Evolutionary conservation across 2,797 vertebrate species (phyloP).

Genomic region (Fundulus diaphanus): DNA sequence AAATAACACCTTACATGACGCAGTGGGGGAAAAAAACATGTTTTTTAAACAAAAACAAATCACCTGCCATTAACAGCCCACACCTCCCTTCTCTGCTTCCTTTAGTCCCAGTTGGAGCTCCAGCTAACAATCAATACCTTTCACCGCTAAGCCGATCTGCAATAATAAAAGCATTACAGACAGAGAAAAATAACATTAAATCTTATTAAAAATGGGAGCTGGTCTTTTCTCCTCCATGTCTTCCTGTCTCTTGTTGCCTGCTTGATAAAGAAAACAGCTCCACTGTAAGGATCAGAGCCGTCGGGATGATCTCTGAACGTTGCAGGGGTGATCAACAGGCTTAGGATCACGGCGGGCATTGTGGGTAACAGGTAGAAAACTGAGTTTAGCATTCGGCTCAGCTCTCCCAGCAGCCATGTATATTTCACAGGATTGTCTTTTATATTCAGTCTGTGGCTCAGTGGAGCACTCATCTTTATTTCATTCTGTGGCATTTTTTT

Average conservation of each 20-base stretch:
- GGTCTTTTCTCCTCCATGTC: constrained; percentile 55
- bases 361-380: constrained; percentile 69
- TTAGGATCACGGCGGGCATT: constrained; percentile 51
- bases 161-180: constrained; percentile 86
- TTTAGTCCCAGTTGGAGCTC: constrained; percentile 56
- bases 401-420: constrained; percentile 72
- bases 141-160: constrained; percentile 79
- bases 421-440: constrained; percentile 82
- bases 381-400: constrained; percentile 77
- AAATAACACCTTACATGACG: constrained; percentile 34
- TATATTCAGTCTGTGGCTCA: constrained; percentile 78
- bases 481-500: constrained; percentile 80
- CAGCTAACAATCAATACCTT: constrained; percentile 81
- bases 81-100: constrained; percentile 56
- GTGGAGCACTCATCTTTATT: constrained; percentile 83
- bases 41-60: constrained; percentile 54
- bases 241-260: constrained; percentile 73
- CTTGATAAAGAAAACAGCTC: constrained; percentile 49
- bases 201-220: constrained; percentile 80
- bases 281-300: constrained; percentile 43
- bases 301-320: constrained; percentile 68
- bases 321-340: constrained; percentile 64
- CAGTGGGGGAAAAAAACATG: constrained; percentile 7
- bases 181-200: constrained; percentile 73
- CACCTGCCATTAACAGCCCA: constrained; percentile 55